Base-by-base conservation (phyloP, 1,140 invertebrate species). In the Nilaparvata lugens region DNA sequence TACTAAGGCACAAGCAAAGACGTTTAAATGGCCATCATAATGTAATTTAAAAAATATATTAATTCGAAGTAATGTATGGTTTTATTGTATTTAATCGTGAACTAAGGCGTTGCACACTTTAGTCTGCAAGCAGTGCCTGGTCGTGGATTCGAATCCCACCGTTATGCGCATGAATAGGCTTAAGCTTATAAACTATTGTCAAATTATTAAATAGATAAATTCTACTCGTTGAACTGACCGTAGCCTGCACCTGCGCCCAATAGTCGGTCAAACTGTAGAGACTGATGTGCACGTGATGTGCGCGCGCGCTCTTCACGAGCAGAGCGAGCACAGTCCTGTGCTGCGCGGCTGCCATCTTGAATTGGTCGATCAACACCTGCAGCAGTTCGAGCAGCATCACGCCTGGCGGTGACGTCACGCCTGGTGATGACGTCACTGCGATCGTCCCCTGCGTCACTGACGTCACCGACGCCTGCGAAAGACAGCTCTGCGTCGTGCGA, bases 201-300 rank as follows among this genome's bases (percentile, higher is more conserved):
- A 55, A 63, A 65, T 58, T 40, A 40, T n/a, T 40, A 40, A 40
- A 9, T 9, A n/a, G n/a, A 40, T 40, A n/a, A 58, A 61, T 61
- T 35, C 16, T 19, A 28, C 52, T 56, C 57, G 1, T 58, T 58
- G 53, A 11, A 77, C 82, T 78, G 79, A 93, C 88, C 64, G 93
- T 88, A 68, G 83, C 82, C 73, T 96, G 93, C 21, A 94, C 86
- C 69, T 89, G 88, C 31, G 82, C 84, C 92, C 93, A 95, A 65
- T 93, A 89, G 73, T 93, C 87, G 14, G 84, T 81, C 67, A 91
- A 84, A 65, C 85, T 84, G 74, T 94, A 93, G 3, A 84, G 70
- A 42, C 78, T 76, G 2, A 80, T 70, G 62, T 79, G 76, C 19
- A 76, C 64, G 35, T 78, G 74, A 67, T 84, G 78, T 55, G 78